Conservation (phyloP, 2,113 vertebrate genomes). For the Python bivittatus region DNA sequence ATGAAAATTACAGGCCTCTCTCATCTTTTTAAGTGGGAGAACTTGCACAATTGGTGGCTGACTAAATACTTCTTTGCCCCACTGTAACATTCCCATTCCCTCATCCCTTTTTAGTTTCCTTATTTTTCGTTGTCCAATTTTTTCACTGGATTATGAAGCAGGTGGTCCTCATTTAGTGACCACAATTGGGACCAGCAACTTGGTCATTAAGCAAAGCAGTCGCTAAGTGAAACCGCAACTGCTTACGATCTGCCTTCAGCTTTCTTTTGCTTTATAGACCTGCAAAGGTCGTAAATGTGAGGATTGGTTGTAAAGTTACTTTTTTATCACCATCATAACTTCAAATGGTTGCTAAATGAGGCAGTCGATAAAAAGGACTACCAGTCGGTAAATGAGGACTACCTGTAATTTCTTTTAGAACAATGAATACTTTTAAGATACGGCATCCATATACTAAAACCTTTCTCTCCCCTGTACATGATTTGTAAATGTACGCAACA, state of each 20-base stretch:
- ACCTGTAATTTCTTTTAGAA: neutral
- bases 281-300: neutral
- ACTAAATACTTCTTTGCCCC: no score
- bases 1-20: no score
- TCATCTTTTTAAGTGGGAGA: no score
- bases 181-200: neutral
- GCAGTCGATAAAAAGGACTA: no score
- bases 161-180: neutral
- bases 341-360: neutral
- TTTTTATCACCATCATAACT: neutral
- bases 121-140: neutral
- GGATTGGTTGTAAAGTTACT: neutral
- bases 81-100: no score
- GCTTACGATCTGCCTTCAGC: neutral
- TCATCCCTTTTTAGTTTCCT: neutral
- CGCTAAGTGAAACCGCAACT: neutral
- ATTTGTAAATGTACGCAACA: neutral
- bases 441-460: neutral
- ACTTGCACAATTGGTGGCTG: no score
- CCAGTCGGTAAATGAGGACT: neutral
- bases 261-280: neutral
- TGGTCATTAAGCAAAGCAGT: neutral
- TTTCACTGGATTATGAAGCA: neutral
- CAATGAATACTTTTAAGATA: neutral
- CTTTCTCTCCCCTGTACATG: neutral